These are phyloP conservation scores for Mola mola DNA, from an alignment of 2,113 vertebrate genomes.

Conservation along the genomic window DNA sequence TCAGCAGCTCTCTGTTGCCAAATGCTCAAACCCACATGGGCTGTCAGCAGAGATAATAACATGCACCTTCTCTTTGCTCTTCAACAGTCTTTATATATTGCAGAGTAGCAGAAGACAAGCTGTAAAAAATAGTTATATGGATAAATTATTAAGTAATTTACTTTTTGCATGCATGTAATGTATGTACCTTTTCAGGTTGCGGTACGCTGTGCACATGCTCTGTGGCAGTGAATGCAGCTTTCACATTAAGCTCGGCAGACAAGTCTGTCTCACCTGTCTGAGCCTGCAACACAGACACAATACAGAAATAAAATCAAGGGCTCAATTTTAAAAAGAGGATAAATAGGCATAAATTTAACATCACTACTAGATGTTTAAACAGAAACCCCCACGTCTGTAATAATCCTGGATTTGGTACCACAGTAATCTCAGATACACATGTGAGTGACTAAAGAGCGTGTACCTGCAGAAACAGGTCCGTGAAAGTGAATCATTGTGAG, in stretches of 20 bases:
- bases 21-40: not conserved
- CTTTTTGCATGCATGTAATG: not conserved
- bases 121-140: not conserved
- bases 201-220: slow-evolving; percentile 44
- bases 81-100: too few species aligned
- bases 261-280: slow-evolving; percentile 64
- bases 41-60: not conserved
- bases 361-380: not conserved
- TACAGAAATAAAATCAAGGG: not conserved
- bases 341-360: not conserved
- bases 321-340: not conserved
- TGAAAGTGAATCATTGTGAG: too few species aligned
- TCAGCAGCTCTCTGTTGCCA: not conserved
- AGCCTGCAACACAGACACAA: slow-evolving; percentile 47
- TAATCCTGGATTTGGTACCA: slow-evolving; percentile 14
- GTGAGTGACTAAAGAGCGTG: too few species aligned
- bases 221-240: slow-evolving; percentile 17
- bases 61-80: not conserved
- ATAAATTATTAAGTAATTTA: too few species aligned
- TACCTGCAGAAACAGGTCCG: too few species aligned
- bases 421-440: slow-evolving; percentile 22
- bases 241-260: slow-evolving; percentile 40
- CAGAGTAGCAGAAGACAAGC: not conserved
- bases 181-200: slow-evolving; percentile 74
- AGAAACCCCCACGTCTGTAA: too few species aligned